Evolutionary conservation across 2,113 vertebrate species (phyloP).

Genomic region (Trichomycterus rosablanca): DNA sequence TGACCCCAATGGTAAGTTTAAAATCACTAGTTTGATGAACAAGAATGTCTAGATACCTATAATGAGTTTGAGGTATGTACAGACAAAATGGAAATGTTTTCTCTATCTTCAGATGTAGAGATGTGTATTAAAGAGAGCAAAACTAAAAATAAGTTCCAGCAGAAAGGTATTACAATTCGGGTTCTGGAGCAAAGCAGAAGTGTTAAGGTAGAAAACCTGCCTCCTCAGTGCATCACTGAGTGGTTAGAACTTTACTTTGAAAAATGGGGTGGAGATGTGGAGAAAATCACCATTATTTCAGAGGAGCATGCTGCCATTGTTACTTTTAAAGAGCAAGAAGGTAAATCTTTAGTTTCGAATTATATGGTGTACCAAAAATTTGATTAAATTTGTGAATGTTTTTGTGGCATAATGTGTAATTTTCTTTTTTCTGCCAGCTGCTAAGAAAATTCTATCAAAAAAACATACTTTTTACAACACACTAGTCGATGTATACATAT

Average conservation of each 20-base stretch:
- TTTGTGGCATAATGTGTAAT: neutral
- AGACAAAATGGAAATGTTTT: no score
- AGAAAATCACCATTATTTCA: conserved; percentile 52
- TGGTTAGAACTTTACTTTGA: conserved; percentile 77
- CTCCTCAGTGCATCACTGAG: conserved; percentile 48
- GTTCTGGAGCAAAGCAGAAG: conserved; percentile 65
- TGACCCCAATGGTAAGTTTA: conserved; percentile 63
- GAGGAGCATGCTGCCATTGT: conserved; percentile 75
- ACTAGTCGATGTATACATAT: conserved; percentile 72
- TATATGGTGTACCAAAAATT: neutral
- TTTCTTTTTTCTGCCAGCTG: conserved; percentile 54
- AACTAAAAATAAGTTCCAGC: conserved; percentile 47
- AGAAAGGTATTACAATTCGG: conserved; percentile 55
- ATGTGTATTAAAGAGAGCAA: conserved; percentile 59
- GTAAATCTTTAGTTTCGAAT: conserved; percentile 57
- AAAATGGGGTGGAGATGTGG: conserved; percentile 57
- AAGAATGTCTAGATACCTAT: neutral
- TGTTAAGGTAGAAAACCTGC: conserved; percentile 74
- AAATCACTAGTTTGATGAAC: no score
- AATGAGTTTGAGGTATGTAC: neutral
- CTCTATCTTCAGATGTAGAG: conserved; percentile 56
- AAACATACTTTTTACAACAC: conserved; percentile 58
- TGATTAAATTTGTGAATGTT: neutral
- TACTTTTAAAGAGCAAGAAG: conserved; percentile 67
- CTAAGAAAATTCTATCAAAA: conserved; percentile 60